These are phyloP conservation scores for Gymnothorax reevesii DNA, from an alignment of 2,797 vertebrate species.

Conservation along the genomic window DNA sequence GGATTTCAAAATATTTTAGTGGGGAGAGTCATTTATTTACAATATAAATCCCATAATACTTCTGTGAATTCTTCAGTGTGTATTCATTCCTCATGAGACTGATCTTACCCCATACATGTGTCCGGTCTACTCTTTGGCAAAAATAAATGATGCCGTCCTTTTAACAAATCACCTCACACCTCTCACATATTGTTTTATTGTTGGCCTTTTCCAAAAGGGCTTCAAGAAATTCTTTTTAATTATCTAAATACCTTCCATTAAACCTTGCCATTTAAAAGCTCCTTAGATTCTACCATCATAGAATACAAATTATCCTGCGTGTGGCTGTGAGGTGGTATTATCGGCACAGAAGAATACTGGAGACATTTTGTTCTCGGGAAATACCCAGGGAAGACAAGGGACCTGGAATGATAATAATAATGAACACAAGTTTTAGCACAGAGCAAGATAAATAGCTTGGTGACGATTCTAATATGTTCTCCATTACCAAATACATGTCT, in stretches of 20 bases:
- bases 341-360: neutral
- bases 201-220: constrained; percentile 8
- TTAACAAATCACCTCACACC: neutral
- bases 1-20: too few relatives aligned
- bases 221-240: neutral
- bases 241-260: constrained; percentile 13
- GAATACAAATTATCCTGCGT: neutral
- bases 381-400: neutral
- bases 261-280: constrained; percentile 16
- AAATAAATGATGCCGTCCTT: neutral
- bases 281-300: neutral
- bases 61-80: too few relatives aligned
- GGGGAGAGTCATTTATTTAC: too few relatives aligned
- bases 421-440: neutral
- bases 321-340: neutral
- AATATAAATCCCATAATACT: too few relatives aligned
- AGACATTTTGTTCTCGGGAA: neutral
- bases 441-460: neutral
- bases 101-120: neutral
- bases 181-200: neutral
- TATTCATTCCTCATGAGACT: too few relatives aligned
- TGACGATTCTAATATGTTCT: neutral
- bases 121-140: neutral
- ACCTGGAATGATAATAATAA: neutral
- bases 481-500: neutral